These are phyloP conservation scores for Alectoris magna DNA, from an alignment of 2,797 vertebrate species.

Conservation along the genomic window DNA sequence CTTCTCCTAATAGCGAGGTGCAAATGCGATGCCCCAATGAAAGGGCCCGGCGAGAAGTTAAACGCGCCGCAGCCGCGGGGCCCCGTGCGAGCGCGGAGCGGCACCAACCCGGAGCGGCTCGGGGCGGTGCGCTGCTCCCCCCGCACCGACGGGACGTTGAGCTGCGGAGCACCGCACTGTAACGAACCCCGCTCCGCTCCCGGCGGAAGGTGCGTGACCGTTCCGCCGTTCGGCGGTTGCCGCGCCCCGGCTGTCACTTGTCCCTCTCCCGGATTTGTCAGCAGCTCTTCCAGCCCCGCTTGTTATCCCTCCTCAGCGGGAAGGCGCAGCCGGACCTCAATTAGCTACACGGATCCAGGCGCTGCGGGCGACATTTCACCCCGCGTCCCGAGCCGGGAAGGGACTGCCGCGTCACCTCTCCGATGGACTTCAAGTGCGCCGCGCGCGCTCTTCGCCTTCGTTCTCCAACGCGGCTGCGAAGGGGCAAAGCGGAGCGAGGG, in stretches of 20 bases:
- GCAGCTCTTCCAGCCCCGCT: conserved; percentile 76
- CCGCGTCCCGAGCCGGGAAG: conserved; percentile 17
- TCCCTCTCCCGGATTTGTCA: conserved; percentile 85
- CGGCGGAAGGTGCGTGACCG: conserved; percentile 80
- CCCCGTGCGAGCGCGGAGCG: conserved; percentile 76
- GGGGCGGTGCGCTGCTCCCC: conserved; percentile 64
- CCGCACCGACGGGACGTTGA: conserved; percentile 82
- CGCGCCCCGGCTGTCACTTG: conserved; percentile 84
- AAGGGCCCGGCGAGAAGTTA: conserved; percentile 85
- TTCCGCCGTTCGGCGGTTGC: conserved; percentile 85
- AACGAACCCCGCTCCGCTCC: conserved; percentile 85
- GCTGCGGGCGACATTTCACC: conserved; percentile 57
- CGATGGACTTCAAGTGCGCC: background rate
- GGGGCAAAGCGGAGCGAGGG: fast-evolving
- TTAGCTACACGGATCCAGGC: conserved; percentile 80
- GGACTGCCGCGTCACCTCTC: conserved; percentile 27
- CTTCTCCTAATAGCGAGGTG: conserved; percentile 79
- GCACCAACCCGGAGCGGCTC: conserved; percentile 41
- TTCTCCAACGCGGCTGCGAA: fast-evolving
- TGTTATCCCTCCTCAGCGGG: conserved; percentile 80
- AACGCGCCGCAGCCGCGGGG: conserved; percentile 81
- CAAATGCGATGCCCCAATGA: conserved; percentile 80
- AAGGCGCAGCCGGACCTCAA: conserved; percentile 81
- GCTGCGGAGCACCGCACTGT: conserved; percentile 83
- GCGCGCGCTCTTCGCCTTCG: background rate